Evolutionary conservation across 2,113 vertebrate species (phyloP), one percentile per base, ranked within the genome.

Genomic region (Mobula birostris): DNA sequence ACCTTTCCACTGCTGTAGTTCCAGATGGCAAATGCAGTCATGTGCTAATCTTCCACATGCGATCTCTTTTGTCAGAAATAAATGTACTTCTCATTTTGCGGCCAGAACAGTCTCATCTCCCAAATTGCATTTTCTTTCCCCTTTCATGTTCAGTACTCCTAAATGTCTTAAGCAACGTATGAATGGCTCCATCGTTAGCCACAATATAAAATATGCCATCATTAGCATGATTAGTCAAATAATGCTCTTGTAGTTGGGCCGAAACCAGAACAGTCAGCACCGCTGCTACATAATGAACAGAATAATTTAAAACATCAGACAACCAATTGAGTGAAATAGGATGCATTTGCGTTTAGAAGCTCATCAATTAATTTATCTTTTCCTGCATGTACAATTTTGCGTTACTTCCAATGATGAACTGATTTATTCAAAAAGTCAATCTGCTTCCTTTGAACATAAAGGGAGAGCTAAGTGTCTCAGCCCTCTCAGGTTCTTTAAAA

Each of bases 221-320:
- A 95, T 96, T 97, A 96, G 96, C 95, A 96, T 97, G 96, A 97
- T 96, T 96, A 96, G 96, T 97, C 96, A 97, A 97, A 96, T 95
- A 95, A 95, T 96, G 96, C 94, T 96, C 95, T 96, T 96, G 96
- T 95, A 96, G 96, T 97, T 97, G 95, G 94, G 95, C 97, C 96
- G 96, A 97, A 97, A 97, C 96, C 94, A 96, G 96, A 96, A 95
- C 96, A 97, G 95, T 97, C 96, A 97, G 96, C 94, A 95, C 95
- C 15, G 95, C 94, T 96, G 95, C 95, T 96, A 96, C 94, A 95
- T 97, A 98, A 97, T 97, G 95, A 97, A 97, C 96, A 97, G 97
- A 97, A 97, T 97, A 97, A 96, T 97, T 96, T 96, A 94, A 96
- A 96, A 96, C 95, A 95, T 94, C 96, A 97, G 97, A 96, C 97